These are phyloP conservation scores for Tyto alba DNA, from an alignment of 2,113 vertebrate species.

Conservation along the genomic window DNA sequence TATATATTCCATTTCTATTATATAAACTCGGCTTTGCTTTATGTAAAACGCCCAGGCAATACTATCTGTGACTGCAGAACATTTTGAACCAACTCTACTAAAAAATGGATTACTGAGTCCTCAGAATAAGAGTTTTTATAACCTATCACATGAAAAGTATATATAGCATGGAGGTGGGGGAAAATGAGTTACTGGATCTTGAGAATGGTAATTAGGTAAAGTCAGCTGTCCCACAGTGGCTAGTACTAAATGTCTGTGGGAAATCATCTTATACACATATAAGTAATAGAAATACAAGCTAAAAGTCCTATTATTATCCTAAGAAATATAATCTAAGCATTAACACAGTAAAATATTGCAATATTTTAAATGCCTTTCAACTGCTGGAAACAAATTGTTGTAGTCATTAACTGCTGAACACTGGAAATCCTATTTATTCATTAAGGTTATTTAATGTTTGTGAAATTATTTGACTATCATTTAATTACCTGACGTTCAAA, in stretches of 20 bases:
- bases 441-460: neutral
- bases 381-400: neutral
- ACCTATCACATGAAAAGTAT: neutral
- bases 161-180: neutral
- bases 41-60: neutral
- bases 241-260: neutral
- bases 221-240: neutral
- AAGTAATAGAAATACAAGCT: neutral
- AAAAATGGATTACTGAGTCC: neutral
- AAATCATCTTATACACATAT: neutral
- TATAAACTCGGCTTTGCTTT: neutral
- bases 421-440: neutral
- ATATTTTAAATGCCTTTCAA: neutral
- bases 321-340: neutral
- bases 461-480: neutral
- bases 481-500: neutral
- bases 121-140: neutral
- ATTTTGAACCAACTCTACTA: neutral
- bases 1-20: neutral
- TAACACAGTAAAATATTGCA: neutral
- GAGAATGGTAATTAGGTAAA: neutral
- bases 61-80: neutral
- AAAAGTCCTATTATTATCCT: neutral
- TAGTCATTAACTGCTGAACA: neutral
- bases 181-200: neutral